A percentile compares a stretch with the other conserved stretches of the same genome.
Evolutionary conservation across 2,113 vertebrate genomes (phyloP).

Genomic region (Cebus imitator): DNA sequence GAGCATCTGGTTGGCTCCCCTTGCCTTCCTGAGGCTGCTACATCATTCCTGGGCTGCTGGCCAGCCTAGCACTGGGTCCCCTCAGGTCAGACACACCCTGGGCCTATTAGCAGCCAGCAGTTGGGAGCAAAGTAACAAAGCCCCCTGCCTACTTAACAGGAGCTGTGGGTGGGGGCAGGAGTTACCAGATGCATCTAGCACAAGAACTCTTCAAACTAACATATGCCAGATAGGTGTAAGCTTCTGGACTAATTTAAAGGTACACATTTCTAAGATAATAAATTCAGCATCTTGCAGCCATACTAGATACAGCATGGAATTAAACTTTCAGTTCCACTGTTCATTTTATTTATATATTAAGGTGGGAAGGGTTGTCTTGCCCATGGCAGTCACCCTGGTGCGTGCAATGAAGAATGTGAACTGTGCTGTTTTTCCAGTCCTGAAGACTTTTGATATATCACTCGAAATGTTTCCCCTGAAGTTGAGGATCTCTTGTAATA

Average conservation of each 20-base stretch:
- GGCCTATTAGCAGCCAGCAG: neutral
- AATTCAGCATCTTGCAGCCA: neutral
- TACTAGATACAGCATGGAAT: neutral
- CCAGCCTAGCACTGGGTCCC: neutral
- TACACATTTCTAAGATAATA: neutral
- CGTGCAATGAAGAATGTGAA: neutral
- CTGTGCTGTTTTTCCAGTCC: neutral
- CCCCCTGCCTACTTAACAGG: neutral
- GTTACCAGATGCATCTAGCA: neutral
- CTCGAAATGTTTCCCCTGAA: neutral
- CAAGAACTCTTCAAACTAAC: neutral
- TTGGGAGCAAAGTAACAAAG: neutral
- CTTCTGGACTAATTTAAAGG: neutral
- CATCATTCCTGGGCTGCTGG: neutral
- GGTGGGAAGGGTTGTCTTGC: neutral
- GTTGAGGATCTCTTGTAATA: neutral
- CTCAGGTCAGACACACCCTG: neutral
- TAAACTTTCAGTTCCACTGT: neutral
- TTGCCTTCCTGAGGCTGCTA: neutral
- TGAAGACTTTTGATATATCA: neutral
- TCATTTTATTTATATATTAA: neutral
- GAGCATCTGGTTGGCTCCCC: neutral
- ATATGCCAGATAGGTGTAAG: neutral
- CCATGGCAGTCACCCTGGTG: neutral
- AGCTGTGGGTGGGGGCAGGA: neutral